Evolutionary conservation across 2,888 invertebrate species (phyloP).

Genomic region (Dicycla oo): DNA sequence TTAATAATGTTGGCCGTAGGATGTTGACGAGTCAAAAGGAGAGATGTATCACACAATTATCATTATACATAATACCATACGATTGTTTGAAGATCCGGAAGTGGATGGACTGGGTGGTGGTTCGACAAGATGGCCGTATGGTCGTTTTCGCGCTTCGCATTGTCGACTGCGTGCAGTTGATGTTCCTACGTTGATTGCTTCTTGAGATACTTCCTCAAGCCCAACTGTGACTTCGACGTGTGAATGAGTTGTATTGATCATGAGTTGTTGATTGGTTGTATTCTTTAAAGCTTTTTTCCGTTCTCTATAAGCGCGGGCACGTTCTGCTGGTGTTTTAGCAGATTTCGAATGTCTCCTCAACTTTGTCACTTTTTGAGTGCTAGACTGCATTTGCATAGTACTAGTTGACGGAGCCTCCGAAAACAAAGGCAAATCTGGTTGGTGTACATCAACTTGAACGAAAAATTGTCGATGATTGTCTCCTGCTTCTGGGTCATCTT

Average conservation of each 20-base stretch:
- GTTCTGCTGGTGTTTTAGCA: constrained; percentile 9
- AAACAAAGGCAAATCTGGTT: not conserved
- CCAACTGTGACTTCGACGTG: not conserved
- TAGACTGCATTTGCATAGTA: not conserved
- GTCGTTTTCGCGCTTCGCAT: not conserved
- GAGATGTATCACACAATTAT: not conserved
- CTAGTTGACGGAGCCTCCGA: not conserved
- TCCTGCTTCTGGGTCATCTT: not conserved
- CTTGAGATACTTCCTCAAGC: not conserved
- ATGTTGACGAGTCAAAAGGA: not conserved
- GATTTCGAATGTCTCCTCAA: not conserved
- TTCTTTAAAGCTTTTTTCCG: constrained; percentile 7
- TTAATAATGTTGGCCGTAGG: not conserved
- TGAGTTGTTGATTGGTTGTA: not conserved
- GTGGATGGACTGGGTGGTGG: not conserved
- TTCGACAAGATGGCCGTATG: not conserved
- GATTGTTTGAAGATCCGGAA: not conserved
- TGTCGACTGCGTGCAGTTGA: not conserved
- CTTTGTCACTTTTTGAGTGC: not conserved
- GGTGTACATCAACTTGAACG: no score
- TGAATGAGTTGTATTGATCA: not conserved
- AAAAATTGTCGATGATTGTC: not conserved
- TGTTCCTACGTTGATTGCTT: not conserved
- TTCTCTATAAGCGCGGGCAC: not conserved
- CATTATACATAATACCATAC: constrained; percentile 4